Evolutionary conservation across 23 tunicate genomes (phyloP).

Genomic region (Halocynthia roretzi): DNA sequence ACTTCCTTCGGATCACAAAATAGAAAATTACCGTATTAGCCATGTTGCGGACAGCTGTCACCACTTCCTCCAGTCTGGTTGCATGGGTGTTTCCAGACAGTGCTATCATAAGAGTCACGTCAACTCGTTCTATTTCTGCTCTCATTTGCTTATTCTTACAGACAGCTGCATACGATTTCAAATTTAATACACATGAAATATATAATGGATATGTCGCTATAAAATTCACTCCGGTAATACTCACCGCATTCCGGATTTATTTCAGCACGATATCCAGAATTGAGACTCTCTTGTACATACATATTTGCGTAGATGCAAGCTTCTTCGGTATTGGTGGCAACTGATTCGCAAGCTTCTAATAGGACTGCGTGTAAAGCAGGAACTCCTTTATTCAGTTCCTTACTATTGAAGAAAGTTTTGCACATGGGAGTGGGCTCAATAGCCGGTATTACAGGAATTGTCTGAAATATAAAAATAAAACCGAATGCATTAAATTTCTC

Average conservation of each 20-base stretch:
- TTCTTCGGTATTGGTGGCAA: background rate
- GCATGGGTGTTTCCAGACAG: background rate
- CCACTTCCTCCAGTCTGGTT: background rate
- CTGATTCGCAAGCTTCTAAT: background rate
- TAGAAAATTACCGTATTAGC: background rate
- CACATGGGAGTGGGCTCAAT: background rate
- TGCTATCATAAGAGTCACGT: conserved; percentile 4
- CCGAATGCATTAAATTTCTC: too few relatives aligned
- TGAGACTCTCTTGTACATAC: background rate
- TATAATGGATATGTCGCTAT: background rate
- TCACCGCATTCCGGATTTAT: conserved; percentile 3
- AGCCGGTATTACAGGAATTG: too few relatives aligned
- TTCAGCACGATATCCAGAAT: background rate
- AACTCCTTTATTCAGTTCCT: background rate
- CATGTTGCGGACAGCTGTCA: background rate
- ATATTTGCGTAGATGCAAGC: background rate
- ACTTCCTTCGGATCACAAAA: background rate
- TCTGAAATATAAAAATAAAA: too few relatives aligned
- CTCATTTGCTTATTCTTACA: background rate
- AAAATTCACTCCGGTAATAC: background rate
- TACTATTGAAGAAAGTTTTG: background rate
- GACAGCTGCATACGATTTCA: background rate
- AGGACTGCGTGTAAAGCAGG: background rate
- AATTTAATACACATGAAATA: background rate
- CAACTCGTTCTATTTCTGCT: background rate